Percentiles rank a stretch among this genome's conserved stretches.
phyloP scores from a whole-genome alignment of 2,797 vertebrate species.

The Parotocinclus haroldoi region DNA sequence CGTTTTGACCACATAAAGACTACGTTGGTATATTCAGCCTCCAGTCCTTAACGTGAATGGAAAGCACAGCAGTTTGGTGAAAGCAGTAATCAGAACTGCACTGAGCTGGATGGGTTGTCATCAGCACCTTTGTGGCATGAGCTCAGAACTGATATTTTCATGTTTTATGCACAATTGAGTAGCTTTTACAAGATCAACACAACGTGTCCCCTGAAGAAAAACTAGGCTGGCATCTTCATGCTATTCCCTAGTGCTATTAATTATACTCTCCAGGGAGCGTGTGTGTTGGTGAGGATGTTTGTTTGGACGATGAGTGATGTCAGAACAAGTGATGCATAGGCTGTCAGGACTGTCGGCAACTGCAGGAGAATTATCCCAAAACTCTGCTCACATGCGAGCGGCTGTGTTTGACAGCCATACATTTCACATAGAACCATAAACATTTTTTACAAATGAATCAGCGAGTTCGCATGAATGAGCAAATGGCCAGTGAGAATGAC shows the following conservation, averaged over 20 bases:
- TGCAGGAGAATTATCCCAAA: conserved; percentile 73
- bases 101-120: conserved; percentile 66
- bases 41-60: conserved; percentile 20
- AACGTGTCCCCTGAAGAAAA: conserved; percentile 59
- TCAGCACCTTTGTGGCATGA: conserved; percentile 59
- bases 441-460: conserved; percentile 75
- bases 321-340: conserved; percentile 73
- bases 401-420: conserved; percentile 74
- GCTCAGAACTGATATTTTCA: conserved; percentile 68
- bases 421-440: conserved; percentile 71
- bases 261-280: conserved; percentile 75
- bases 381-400: conserved; percentile 62
- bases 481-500: conserved; percentile 50
- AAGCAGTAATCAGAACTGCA: conserved; percentile 61
- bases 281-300: conserved; percentile 59
- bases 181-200: conserved; percentile 76
- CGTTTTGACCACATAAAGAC: conserved; percentile 9
- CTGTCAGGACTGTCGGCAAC: conserved; percentile 78
- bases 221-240: conserved; percentile 57
- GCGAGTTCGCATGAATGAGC: conserved; percentile 68
- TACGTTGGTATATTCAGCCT: conserved; percentile 2
- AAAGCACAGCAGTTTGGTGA: conserved; percentile 24
- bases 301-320: conserved; percentile 67
- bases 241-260: conserved; percentile 67
- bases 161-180: conserved; percentile 77